Base-by-base conservation (phyloP, 2,888 invertebrate species). In the Criorhina ranunculi region DNA sequence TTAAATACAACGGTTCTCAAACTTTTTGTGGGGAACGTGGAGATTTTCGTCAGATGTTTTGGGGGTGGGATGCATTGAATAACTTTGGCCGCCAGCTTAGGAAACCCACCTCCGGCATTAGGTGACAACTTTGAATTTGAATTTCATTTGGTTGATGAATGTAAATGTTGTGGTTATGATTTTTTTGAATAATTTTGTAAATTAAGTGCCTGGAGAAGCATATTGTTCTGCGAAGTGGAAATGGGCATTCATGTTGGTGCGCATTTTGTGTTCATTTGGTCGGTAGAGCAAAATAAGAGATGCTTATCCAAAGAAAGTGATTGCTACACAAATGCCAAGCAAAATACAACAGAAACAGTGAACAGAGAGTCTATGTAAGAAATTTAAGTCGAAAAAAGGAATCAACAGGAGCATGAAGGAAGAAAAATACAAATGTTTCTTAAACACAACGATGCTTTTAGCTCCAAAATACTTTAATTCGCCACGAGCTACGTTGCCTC, bases 111-210 rank as follows among this genome's bases (percentile, higher is more conserved):
- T 60, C 33, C 29, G 40, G 29, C 40, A 35, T 4, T 24, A 24
- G 55, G 59, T 53, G 59, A 62, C 66, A 67, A 53, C 19, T 62
- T 62, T 49, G 49, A 51, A 77, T 66, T 67, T 78, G 69, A 78
- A 83, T 75, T 73, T 64, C 75, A 78, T 78, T 67, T 73, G 42
- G 33, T 24, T 73, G 73, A 78, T 62, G 67, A 73, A 82, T 69
- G 49, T 35, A 31, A 66, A 60, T 57, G 62, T n/a, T n/a, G 59
- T 24, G 59, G 35, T 19, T 46, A 31, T 44, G 12, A 46, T 57
- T 59, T 46, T 19, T 35, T 57, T 53, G 77, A 73, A 62, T 60
- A 78, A 69, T 62, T 73, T 62, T 60, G 8, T 33, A 78, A 73
- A 83, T 73, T 55, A 66, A 73, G 73, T 46, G 66, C 17, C 6